These are phyloP conservation scores for Taeniopygia guttata DNA, from an alignment of 2,797 vertebrate genomes.

Conservation along the genomic window DNA sequence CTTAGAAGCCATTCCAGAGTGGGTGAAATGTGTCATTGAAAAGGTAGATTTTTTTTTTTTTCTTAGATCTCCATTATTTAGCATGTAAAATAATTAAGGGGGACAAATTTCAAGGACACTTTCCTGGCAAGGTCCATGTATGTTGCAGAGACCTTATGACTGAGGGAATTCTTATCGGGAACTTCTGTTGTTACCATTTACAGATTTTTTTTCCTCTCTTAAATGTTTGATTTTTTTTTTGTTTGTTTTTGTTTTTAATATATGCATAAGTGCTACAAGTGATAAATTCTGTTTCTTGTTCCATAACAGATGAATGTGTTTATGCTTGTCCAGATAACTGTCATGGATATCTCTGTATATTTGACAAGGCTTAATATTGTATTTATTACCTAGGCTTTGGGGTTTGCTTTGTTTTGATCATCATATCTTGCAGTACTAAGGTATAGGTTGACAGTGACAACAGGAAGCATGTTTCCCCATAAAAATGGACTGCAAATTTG, in stretches of 20 bases:
- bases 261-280: neutral
- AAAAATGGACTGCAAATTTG: neutral
- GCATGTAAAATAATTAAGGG: neutral
- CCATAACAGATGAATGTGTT: neutral
- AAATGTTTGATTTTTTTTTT: neutral
- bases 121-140: neutral
- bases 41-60: conserved; percentile 53
- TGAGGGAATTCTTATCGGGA: neutral
- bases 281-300: neutral
- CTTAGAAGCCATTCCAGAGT: conserved; percentile 68
- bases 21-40: conserved; percentile 63
- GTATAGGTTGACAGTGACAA: neutral
- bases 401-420: neutral
- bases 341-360: neutral
- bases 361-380: neutral
- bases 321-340: neutral
- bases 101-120: neutral
- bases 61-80: neutral
- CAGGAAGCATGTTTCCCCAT: neutral
- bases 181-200: neutral
- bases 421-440: neutral
- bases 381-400: neutral
- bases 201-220: neutral
- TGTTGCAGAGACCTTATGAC: neutral
- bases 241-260: neutral